Evolutionary conservation across 2,888 invertebrate species (phyloP), one percentile per base, ranked within the genome.

Genomic region (Oxyteleia sp.): DNA sequence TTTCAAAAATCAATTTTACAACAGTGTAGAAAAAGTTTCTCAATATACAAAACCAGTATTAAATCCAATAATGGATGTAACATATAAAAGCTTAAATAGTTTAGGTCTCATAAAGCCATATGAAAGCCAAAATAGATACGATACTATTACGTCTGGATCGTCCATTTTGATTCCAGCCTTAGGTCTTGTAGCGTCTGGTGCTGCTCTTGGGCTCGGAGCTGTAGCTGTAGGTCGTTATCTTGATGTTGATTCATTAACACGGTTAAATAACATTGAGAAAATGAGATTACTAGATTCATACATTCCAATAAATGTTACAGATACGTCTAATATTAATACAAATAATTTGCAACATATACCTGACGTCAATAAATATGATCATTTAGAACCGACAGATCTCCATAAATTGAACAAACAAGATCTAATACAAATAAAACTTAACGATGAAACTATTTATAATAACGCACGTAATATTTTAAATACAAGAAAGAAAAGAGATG

Each of bases 171-270:
- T 93, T 29, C 97, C 97, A 15, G 97, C 97, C 0, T 93, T 97
- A 18, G 96, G 97, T 2, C 93, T 97, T 4, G 96, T 97, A 89
- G 97, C 97, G 8, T 97, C 97, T n/a, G 97, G 97, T 11, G 97
- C 97, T 0, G 97, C 97, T 1, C 92, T 97, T 20, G 96, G 97
- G 0, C 94, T 97, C n/a, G 97, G 97, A 4, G 97, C 97, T 0
- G 96, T 97, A 0, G 97, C 97, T 0, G 95, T 97, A 79, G 97
- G 97, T 7, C 94, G 96, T 84, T 95, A 96, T 79, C 93, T 96
- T 7, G 96, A 96, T 86, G 95, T 95, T 0, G 95, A 96, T 87
- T 93, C 95, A 15, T 94, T 95, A 93, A 95, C 95, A 53, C 94
- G 95, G 26, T 78, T 78, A 71, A 94, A 91, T 89, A 68, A 94